Evolutionary conservation across 1,140 invertebrate species (phyloP).

Genomic region (Bombus breviceps): DNA sequence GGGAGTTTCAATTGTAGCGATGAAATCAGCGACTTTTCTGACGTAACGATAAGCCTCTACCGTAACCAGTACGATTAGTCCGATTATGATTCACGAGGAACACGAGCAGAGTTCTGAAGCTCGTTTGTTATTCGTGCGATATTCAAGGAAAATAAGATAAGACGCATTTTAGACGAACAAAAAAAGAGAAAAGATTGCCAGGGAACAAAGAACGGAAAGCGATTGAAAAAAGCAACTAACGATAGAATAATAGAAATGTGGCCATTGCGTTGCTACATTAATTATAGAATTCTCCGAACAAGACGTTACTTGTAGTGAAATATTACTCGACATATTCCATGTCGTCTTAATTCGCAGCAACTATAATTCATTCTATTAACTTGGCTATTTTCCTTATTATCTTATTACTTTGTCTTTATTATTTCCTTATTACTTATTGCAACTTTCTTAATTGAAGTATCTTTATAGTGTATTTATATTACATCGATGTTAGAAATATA

Average conservation of each 20-base stretch:
- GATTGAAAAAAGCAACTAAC: not conserved
- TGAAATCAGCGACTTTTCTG: slow-evolving; percentile 49
- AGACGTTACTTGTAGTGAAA: not conserved
- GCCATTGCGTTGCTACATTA: not conserved
- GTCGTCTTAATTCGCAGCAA: not conserved
- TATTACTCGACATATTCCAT: not conserved
- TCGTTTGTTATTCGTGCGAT: slow-evolving; percentile 1
- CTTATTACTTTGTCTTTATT: no score
- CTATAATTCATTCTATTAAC: not conserved
- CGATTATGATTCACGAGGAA: slow-evolving; percentile 44
- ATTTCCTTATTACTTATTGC: no score
- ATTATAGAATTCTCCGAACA: not conserved
- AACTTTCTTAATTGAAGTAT: no score
- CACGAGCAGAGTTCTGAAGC: not conserved
- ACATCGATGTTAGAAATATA: no score
- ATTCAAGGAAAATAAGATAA: slow-evolving; percentile 10
- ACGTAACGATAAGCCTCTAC: slow-evolving; percentile 39
- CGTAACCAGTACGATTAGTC: slow-evolving; percentile 32
- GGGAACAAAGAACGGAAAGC: not conserved
- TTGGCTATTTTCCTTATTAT: not conserved
- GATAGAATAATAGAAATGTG: not conserved
- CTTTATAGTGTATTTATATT: no score
- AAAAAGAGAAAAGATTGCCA: no score
- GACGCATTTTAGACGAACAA: not conserved
- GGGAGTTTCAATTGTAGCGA: slow-evolving; percentile 16